Evolutionary conservation across 2,113 vertebrate genomes (phyloP).

Genomic region (Peromyscus polionotus): DNA sequence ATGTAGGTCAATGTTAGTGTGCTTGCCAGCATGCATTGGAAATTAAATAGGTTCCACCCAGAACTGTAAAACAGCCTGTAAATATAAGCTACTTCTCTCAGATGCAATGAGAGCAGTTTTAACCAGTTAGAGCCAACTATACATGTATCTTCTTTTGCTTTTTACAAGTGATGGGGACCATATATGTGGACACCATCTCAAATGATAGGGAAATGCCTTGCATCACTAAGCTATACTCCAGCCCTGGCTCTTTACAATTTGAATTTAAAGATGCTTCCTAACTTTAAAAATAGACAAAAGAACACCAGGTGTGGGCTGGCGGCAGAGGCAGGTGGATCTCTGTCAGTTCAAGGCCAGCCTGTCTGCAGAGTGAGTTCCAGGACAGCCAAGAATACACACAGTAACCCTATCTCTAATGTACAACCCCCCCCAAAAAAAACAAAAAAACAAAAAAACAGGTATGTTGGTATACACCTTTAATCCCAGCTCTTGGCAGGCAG

Average conservation of each 20-base stretch:
- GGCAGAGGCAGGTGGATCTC: not conserved
- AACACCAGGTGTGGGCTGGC: no score
- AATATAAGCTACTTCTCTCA: not conserved
- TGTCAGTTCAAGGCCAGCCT: not conserved
- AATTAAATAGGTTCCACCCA: not conserved
- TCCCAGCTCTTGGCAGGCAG: not conserved
- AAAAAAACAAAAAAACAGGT: not conserved
- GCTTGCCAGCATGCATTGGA: not conserved
- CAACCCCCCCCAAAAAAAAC: no score
- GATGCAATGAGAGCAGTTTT: not conserved
- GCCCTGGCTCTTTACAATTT: not conserved
- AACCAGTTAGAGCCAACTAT: not conserved
- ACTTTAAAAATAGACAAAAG: constrained; percentile 14
- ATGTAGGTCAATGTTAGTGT: not conserved
- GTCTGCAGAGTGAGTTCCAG: not conserved
- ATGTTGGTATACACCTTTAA: not conserved
- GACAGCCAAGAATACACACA: not conserved
- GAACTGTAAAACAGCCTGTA: not conserved
- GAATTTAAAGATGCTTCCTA: constrained; percentile 15
- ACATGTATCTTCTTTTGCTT: not conserved
- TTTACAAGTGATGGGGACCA: not conserved
- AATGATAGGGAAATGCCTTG: not conserved
- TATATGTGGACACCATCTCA: not conserved
- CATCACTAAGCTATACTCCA: not conserved
- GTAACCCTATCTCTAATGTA: not conserved